Evolutionary conservation across 1,140 invertebrate genomes (phyloP).

Genomic region (Drosophila littoralis): DNA sequence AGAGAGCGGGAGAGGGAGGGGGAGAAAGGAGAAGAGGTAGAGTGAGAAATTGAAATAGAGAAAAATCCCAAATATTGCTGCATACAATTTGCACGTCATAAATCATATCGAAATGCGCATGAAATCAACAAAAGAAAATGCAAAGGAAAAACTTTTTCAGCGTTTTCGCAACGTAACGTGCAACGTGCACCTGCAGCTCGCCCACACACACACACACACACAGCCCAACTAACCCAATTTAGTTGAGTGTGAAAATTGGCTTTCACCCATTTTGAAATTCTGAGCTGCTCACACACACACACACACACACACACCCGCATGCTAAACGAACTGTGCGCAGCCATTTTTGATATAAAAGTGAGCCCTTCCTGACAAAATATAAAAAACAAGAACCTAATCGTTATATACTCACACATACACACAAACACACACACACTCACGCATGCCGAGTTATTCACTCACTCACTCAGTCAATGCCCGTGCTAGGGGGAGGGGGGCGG

Average conservation of each 20-base stretch:
- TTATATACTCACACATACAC: slow-evolving; percentile 53
- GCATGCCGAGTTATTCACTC: slow-evolving; percentile 13
- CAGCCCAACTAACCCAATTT: slow-evolving; percentile 72
- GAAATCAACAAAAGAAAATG: slow-evolving; percentile 49
- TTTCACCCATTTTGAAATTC: slow-evolving; percentile 77
- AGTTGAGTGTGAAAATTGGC: slow-evolving; percentile 82
- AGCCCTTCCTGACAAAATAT: slow-evolving; percentile 18
- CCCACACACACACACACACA: slow-evolving; percentile 13
- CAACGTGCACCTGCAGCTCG: slow-evolving; percentile 60
- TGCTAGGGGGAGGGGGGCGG: neutral
- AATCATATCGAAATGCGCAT: slow-evolving; percentile 75
- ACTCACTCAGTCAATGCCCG: slow-evolving; percentile 21
- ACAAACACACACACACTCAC: slow-evolving; percentile 39
- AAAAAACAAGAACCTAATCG: slow-evolving; percentile 42
- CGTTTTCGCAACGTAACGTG: slow-evolving; percentile 51
- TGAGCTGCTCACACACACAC: slow-evolving; percentile 61
- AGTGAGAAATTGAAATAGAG: slow-evolving; percentile 37
- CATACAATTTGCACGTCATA: slow-evolving; percentile 76
- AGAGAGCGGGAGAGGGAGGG: slow-evolving; percentile 2
- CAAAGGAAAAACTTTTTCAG: slow-evolving; percentile 53
- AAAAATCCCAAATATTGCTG: slow-evolving; percentile 62
- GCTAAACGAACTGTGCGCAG: slow-evolving; percentile 44
- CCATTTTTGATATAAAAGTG: slow-evolving; percentile 64
- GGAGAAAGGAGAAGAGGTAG: slow-evolving; percentile 15
- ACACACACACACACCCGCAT: slow-evolving; percentile 31